Evolutionary conservation across 1,140 invertebrate genomes (phyloP).

Genomic region (Scaptomyza pallida): DNA sequence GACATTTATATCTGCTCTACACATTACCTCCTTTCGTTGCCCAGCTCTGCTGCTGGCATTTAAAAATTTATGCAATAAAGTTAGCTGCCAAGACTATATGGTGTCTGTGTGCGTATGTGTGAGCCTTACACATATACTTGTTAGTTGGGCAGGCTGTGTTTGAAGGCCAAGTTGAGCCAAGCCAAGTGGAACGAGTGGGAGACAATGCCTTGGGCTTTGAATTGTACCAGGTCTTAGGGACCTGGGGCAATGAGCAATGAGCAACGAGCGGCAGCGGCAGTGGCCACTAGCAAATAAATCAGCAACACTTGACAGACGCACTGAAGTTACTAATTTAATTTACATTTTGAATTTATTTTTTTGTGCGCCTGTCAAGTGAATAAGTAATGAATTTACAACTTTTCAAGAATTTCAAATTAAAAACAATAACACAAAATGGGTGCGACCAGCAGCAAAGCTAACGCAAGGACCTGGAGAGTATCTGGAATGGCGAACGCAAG

Average conservation of each 20-base stretch:
- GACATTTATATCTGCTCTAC: slow-evolving; percentile 71
- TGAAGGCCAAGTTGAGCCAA: slow-evolving; percentile 60
- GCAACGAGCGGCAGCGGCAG: not conserved
- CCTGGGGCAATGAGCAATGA: not conserved
- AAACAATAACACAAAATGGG: slow-evolving; percentile 79
- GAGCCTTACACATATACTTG: slow-evolving; percentile 4
- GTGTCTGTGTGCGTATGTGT: too few relatives aligned
- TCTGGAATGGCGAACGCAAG: slow-evolving; percentile 31
- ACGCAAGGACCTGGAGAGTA: too few relatives aligned
- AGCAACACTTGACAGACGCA: slow-evolving; percentile 81
- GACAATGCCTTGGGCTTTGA: slow-evolving; percentile 33
- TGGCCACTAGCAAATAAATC: slow-evolving; percentile 73
- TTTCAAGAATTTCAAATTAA: slow-evolving; percentile 82
- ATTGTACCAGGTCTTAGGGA: slow-evolving; percentile 15
- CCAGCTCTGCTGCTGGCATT: slow-evolving; percentile 44
- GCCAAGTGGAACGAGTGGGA: not conserved
- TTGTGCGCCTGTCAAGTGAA: slow-evolving; percentile 72
- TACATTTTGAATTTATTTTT: slow-evolving; percentile 82
- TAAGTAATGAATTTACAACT: slow-evolving; percentile 83
- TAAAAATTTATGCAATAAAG: slow-evolving; percentile 81
- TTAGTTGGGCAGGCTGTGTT: slow-evolving; percentile 40
- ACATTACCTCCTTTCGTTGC: not conserved
- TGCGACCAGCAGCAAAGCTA: slow-evolving; percentile 14
- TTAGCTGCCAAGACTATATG: slow-evolving; percentile 40
- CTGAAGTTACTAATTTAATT: slow-evolving; percentile 83